Evolutionary conservation across 2,797 vertebrate species (phyloP).

Genomic region (Phoeniculus purpureus): DNA sequence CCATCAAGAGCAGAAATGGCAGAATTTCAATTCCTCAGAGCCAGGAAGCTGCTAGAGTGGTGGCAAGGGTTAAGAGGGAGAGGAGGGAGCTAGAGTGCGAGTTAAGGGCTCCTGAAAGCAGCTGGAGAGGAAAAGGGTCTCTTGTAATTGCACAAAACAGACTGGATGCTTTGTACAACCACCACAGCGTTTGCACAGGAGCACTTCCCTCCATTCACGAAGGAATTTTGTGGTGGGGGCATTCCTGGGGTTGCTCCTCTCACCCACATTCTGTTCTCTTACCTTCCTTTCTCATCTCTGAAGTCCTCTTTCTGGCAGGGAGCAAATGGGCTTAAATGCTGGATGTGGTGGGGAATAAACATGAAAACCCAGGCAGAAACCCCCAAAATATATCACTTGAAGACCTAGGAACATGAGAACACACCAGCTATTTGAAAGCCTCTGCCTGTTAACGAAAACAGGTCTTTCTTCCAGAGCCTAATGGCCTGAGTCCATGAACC

Average conservation of each 20-base stretch:
- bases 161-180: rapidly evolving
- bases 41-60: not conserved
- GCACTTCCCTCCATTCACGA: not conserved
- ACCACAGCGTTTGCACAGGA: not conserved
- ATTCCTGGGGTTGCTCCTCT: not conserved
- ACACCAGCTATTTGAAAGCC: not conserved
- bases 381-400: not conserved
- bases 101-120: not conserved
- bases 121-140: not conserved
- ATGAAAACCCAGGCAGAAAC: not conserved
- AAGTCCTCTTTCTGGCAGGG: not conserved
- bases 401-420: not conserved
- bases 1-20: not conserved
- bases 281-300: not conserved
- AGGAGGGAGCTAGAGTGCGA: not conserved
- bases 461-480: not conserved
- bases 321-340: not conserved
- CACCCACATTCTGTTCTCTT: not conserved
- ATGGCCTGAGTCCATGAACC: not conserved
- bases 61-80: not conserved
- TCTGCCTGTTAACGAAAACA: not conserved
- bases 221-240: not conserved
- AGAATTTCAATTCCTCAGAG: not conserved
- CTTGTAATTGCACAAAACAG: not conserved
- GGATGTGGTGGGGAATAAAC: not conserved